Percentiles rank a stretch among this genome's conserved stretches.
phyloP scores from a whole-genome alignment of 2,888 invertebrate species.

The Drosophila rellima region DNA sequence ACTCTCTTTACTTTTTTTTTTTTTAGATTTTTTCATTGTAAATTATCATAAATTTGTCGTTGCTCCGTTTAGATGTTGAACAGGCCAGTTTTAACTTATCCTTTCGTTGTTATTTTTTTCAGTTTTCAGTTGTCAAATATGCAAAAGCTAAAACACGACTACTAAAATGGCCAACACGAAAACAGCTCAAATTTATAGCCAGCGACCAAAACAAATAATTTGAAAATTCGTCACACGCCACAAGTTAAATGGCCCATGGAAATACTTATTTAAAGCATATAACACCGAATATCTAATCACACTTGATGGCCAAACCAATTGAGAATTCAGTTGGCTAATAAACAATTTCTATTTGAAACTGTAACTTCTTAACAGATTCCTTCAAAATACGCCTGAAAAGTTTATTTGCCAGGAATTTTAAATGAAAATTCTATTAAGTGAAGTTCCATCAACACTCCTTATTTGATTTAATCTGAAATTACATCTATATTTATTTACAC shows the following conservation, averaged over 20 bases:
- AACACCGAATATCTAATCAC: conserved; percentile 8
- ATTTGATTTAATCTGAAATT: no score
- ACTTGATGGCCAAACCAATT: neutral
- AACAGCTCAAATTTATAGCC: conserved; percentile 70
- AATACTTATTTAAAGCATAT: conserved; percentile 5
- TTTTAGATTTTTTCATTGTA: conserved; percentile 55
- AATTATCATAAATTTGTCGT: conserved; percentile 83
- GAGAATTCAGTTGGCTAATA: no score
- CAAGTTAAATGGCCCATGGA: conserved; percentile 42
- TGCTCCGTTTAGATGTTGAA: conserved; percentile 67
- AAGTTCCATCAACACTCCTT: no score
- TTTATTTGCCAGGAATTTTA: no score
- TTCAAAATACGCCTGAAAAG: no score
- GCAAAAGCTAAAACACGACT: conserved; percentile 46
- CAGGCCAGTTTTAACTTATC: conserved; percentile 44
- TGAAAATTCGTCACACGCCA: conserved; percentile 79
- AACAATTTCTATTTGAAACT: no score
- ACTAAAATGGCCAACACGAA: conserved; percentile 62
- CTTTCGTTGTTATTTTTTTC: conserved; percentile 19
- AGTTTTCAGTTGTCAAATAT: conserved; percentile 68
- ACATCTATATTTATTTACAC: no score
- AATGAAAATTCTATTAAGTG: no score
- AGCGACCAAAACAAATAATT: conserved; percentile 78
- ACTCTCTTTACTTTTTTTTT: conserved; percentile 14
- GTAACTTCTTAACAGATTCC: no score